Conservation (phyloP, 2,113 vertebrate species). For the Rhadina sibilatrix region DNA sequence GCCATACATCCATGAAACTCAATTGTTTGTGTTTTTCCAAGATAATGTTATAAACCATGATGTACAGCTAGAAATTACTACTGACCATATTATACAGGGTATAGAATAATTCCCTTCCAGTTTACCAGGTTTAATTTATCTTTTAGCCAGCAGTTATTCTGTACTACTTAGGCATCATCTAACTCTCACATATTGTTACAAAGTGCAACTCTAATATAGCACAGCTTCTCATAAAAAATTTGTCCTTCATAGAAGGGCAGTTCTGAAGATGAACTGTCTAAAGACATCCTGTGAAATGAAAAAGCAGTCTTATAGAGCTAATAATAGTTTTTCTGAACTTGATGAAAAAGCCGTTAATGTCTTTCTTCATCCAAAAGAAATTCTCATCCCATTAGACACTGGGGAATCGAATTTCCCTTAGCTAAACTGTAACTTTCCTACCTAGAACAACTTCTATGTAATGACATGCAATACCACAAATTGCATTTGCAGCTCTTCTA, state of each 20-base stretch:
- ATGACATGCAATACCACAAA: neutral
- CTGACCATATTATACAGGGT: neutral
- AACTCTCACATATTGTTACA: neutral
- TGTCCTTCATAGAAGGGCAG: neutral
- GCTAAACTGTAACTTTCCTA: neutral
- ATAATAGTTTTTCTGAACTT: neutral
- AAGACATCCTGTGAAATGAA: neutral
- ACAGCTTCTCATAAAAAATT: neutral
- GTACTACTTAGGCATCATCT: neutral
- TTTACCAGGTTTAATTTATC: neutral
- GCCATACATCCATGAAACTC: neutral
- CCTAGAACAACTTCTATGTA: neutral
- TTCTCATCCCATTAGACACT: neutral
- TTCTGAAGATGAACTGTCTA: neutral
- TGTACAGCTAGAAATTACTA: neutral
- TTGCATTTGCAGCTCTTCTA: neutral
- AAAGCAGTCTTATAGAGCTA: neutral
- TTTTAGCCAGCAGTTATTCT: neutral
- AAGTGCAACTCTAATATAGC: neutral
- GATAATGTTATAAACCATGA: neutral
- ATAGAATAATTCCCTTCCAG: neutral
- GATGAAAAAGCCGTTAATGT: neutral
- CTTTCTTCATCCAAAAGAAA: neutral
- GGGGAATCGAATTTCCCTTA: slow-evolving; percentile 1
- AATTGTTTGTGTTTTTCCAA: neutral